Base-by-base conservation (phyloP, 2,888 invertebrate genomes). In the Acleris sparsana region DNA sequence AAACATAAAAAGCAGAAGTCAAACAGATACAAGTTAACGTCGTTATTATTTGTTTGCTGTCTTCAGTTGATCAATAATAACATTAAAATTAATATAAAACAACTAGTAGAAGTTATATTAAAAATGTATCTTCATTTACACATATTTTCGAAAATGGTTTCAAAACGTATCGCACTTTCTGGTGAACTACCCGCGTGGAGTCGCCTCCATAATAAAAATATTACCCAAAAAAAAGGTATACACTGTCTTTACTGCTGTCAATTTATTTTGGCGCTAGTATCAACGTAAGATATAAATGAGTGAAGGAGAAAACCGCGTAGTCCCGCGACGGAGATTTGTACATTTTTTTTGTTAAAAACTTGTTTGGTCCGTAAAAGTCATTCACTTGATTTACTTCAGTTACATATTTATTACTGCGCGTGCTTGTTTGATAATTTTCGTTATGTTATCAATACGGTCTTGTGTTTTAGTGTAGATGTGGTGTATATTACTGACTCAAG, bases 151-250 rank as follows among this genome's bases (percentile, higher is more conserved):
- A 25, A 44, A 20, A 44, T 46, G 22, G 60, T 65, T 55, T 65
- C 55, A 55, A 56, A 65, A 60, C 65, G 60, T 51, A 44, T 55
- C 55, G 16, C 55, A 44, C 13, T 59, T 59, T 59, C 49, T 67
- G 49, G 58, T 29, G 18, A 66, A 66, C 66, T 66, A 66, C 66
- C 66, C 66, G 66, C 66, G 66, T 61, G 61, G 66, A 66, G 61
- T 61, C 51, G 33, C 56, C 57, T 61, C 66, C 25, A 22, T 58
- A 53, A 18, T 43, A n/a, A n/a, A n/a, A n/a, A n/a, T 58, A 16
- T 6, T 53, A 48, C n/a, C 46, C n/a, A 11, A 53, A 67, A 25
- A 39, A 13, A 13, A 3, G 33, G 33, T 33, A 33, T 13, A 4
- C 29, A 53, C 48, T n/a, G 53, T 11, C 3, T 11, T 9, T 9